phyloP scores from a whole-genome alignment of 92 coral and sea anemone species.

The Heliopora coerulea region DNA sequence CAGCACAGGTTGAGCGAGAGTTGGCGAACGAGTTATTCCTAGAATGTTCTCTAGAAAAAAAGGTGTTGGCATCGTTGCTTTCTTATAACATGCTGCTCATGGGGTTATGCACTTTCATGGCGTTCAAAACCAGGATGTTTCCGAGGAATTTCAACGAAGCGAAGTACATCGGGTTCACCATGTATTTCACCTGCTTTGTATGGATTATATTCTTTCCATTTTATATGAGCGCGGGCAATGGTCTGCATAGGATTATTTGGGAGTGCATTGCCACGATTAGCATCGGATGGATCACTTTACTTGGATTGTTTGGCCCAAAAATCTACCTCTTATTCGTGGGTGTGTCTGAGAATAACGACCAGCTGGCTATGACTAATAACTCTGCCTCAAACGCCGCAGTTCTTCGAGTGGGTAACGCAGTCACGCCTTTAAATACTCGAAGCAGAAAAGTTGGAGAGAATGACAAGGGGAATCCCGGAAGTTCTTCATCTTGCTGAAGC shows the following conservation, averaged over 20 bases:
- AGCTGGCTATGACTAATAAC: constrained; percentile 34
- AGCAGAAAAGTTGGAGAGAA: neutral
- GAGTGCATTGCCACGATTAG: constrained; percentile 60
- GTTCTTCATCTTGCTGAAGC: no score
- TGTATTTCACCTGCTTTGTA: constrained; percentile 90
- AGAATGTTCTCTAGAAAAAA: constrained; percentile 61
- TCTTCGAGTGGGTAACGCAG: neutral
- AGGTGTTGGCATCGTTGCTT: constrained; percentile 69
- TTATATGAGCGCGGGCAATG: constrained; percentile 63
- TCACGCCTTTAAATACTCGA: neutral
- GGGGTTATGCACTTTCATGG: constrained; percentile 75
- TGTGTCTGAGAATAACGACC: constrained; percentile 1
- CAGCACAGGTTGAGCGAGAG: constrained; percentile 9
- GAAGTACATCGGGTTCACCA: constrained; percentile 84
- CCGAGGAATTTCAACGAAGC: constrained; percentile 98
- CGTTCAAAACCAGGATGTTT: constrained; percentile 84
- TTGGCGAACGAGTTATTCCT: constrained; percentile 30
- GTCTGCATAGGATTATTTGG: constrained; percentile 37
- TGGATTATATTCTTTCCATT: constrained; percentile 87
- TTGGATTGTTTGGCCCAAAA: constrained; percentile 79
- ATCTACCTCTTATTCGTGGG: constrained; percentile 43
- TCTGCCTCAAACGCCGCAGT: constrained; percentile 10
- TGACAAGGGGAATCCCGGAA: no score
- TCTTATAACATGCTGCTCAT: constrained; percentile 76
- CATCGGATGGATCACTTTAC: constrained; percentile 77